phyloP scores from a whole-genome alignment of 92 coral and sea anemone genomes.

The Actinernus sp. region DNA sequence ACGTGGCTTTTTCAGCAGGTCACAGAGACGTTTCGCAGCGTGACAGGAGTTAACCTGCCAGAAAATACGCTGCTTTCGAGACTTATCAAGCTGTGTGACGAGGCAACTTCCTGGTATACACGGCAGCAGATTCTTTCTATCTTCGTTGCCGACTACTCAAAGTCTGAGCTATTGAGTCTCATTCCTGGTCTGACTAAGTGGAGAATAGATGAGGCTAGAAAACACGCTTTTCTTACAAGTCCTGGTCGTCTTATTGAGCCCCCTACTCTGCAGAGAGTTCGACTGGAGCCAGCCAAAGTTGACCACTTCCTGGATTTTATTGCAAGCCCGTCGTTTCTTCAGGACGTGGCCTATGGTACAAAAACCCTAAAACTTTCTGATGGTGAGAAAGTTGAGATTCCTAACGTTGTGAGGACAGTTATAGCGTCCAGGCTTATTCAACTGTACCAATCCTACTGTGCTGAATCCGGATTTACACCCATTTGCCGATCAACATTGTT shows the following conservation, averaged over 20 bases:
- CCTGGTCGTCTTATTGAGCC: constrained; percentile 42
- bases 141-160: too few species aligned
- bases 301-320: constrained; percentile 54
- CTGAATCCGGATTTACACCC: constrained; percentile 13
- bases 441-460: constrained; percentile 19
- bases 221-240: constrained; percentile 41
- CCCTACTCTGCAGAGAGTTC: too few species aligned
- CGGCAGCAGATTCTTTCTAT: constrained; percentile 22
- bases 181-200: constrained; percentile 53
- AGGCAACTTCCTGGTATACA: too few species aligned
- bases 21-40: too few species aligned
- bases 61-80: constrained; percentile 7
- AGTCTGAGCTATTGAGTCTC: constrained; percentile 8
- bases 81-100: too few species aligned
- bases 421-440: constrained; percentile 19
- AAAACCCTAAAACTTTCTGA: constrained; percentile 11
- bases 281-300: too few species aligned
- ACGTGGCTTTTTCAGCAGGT: constrained; percentile 44
- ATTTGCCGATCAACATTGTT: constrained; percentile 19
- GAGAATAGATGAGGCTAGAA: constrained; percentile 51
- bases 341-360: constrained; percentile 30
- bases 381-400: constrained; percentile 31
- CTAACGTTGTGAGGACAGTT: constrained; percentile 25
- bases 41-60: too few species aligned
- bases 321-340: constrained; percentile 20